A percentile compares a stretch with the other conserved stretches of the same genome.
Evolutionary conservation across 2,888 invertebrate genomes (phyloP).

Genomic region (Dolichomitus sp.): DNA sequence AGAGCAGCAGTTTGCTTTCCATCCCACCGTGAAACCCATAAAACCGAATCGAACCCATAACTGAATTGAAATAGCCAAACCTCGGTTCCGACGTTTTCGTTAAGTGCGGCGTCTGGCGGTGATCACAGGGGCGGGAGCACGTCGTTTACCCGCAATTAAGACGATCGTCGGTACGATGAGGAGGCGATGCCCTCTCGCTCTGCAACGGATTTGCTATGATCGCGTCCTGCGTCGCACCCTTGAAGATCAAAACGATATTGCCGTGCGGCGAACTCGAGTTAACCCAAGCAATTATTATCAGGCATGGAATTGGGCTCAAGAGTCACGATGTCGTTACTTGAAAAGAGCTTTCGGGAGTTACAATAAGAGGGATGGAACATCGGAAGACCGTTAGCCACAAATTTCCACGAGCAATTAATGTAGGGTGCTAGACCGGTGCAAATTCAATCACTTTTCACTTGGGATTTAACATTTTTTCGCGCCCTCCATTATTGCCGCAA

Average conservation of each 20-base stretch:
- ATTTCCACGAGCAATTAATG: not conserved
- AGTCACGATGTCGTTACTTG: constrained; percentile 24
- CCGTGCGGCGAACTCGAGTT: constrained; percentile 19
- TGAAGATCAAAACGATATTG: constrained; percentile 15
- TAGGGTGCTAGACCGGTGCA: not conserved
- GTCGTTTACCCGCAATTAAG: constrained; percentile 36
- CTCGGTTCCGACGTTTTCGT: constrained; percentile 21
- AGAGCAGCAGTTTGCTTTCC: not conserved
- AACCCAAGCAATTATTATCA: constrained; percentile 26
- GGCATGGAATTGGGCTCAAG: constrained; percentile 12
- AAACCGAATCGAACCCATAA: constrained; percentile 13
- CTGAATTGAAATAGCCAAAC: constrained; percentile 21
- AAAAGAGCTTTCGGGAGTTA: constrained; percentile 14
- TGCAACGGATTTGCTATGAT: constrained; percentile 17
- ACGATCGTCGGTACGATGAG: constrained; percentile 17
- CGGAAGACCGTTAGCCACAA: not conserved
- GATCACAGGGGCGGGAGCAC: constrained; percentile 23
- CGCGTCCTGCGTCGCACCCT: constrained; percentile 5
- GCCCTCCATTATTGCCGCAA: not conserved
- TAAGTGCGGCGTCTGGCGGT: constrained; percentile 18
- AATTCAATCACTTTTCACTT: not conserved
- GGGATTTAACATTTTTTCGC: not conserved
- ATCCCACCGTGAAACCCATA: not conserved
- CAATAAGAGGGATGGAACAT: not conserved
- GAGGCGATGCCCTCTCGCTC: not conserved